A percentile compares a stretch with the other conserved stretches of the same genome.
Conservation (phyloP, 2,888 invertebrate genomes). For the Diplolepis rosae region DNA sequence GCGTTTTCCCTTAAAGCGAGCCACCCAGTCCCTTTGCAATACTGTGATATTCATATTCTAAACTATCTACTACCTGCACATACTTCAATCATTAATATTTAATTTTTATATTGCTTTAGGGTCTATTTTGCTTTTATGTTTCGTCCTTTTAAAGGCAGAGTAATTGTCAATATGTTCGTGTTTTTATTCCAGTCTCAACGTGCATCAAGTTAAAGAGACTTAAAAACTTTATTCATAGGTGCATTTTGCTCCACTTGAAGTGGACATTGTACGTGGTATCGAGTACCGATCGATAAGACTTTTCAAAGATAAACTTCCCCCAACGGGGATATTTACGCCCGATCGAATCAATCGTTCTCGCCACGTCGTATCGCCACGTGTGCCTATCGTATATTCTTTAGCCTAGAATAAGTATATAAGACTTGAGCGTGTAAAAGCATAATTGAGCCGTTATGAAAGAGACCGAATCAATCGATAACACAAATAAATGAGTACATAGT, state of each 20-base stretch:
- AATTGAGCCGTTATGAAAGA: constrained; percentile 16
- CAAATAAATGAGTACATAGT: constrained; percentile 4
- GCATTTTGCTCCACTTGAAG: neutral
- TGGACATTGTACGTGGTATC: constrained; percentile 18
- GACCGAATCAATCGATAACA: constrained; percentile 11
- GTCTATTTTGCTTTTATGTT: constrained; percentile 65
- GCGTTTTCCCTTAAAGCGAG: neutral
- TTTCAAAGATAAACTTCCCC: constrained; percentile 41
- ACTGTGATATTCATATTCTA: constrained; percentile 36
- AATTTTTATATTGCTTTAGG: constrained; percentile 66
- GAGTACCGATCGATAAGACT: constrained; percentile 39
- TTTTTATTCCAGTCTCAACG: constrained; percentile 41
- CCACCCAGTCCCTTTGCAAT: constrained; percentile 45
- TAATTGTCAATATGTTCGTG: neutral
- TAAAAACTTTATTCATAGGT: constrained; percentile 5
- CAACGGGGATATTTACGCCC: constrained; percentile 28
- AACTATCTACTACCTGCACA: neutral
- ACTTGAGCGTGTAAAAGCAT: constrained; percentile 6
- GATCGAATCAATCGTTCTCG: constrained; percentile 45
- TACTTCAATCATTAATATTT: constrained; percentile 40
- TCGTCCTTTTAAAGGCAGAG: constrained; percentile 54
- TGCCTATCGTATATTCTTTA: constrained; percentile 30
- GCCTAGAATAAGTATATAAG: constrained; percentile 17
- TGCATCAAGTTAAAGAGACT: neutral
- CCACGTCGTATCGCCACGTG: constrained; percentile 36